phyloP scores from a whole-genome alignment of 2,113 vertebrate genomes.

The Gobius niger region DNA sequence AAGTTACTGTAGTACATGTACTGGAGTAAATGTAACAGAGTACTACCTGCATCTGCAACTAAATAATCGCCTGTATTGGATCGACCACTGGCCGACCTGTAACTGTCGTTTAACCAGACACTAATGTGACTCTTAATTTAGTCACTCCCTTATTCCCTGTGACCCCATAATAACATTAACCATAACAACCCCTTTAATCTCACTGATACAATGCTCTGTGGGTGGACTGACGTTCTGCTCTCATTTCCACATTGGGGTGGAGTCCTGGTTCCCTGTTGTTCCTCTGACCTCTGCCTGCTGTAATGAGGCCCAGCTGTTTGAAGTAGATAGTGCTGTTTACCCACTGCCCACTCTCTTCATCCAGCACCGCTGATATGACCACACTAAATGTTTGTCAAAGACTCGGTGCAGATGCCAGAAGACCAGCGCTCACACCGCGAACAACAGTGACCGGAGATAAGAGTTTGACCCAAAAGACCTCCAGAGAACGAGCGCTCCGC shows the following conservation, averaged over 20 bases:
- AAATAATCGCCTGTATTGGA: too few species aligned
- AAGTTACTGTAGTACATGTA: too few species aligned
- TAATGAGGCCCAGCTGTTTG: constrained; percentile 41
- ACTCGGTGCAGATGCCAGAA: constrained; percentile 6
- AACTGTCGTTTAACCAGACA: too few species aligned
- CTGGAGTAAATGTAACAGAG: too few species aligned
- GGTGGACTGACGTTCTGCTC: constrained; percentile 11
- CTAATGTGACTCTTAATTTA: too few species aligned
- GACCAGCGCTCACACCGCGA: not conserved
- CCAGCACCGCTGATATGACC: constrained; percentile 23
- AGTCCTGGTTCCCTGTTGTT: constrained; percentile 6
- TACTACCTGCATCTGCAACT: too few species aligned
- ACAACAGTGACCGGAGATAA: not conserved
- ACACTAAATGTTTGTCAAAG: constrained; percentile 1
- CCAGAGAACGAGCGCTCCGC: not conserved
- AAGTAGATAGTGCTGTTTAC: constrained; percentile 23
- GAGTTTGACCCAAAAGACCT: not conserved
- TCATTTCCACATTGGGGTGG: constrained; percentile 32
- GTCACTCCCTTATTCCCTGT: not conserved
- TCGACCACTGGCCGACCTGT: too few species aligned
- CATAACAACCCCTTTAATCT: not conserved
- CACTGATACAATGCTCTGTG: not conserved
- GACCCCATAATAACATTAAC: too few species aligned
- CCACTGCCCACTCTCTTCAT: constrained; percentile 19
- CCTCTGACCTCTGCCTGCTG: constrained; percentile 20